Conservation (phyloP, 2,888 invertebrate genomes). For the Synergus itoensis region DNA sequence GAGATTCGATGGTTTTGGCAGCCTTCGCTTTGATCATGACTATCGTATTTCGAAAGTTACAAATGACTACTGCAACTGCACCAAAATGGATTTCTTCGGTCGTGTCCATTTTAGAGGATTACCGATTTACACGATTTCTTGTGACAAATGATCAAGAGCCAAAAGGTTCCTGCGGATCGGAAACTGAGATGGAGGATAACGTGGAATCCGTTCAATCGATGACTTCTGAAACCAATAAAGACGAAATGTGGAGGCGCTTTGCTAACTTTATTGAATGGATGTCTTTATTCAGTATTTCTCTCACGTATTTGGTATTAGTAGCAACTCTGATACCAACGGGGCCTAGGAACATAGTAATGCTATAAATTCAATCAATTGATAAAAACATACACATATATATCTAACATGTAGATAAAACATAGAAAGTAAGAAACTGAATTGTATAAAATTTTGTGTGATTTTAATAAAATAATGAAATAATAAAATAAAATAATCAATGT, state of each 20-base stretch:
- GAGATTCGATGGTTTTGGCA: constrained; percentile 68
- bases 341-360: no score
- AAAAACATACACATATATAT: no score
- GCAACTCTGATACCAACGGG: constrained; percentile 56
- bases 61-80: constrained; percentile 59
- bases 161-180: constrained; percentile 48
- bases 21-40: constrained; percentile 69
- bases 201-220: constrained; percentile 40
- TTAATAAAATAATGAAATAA: no score
- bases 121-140: constrained; percentile 64
- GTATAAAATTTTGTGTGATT: no score
- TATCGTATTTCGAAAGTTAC: constrained; percentile 68
- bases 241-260: constrained; percentile 66
- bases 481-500: no score
- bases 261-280: constrained; percentile 70
- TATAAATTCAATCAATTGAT: no score
- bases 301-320: constrained; percentile 67
- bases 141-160: constrained; percentile 56
- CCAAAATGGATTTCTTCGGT: constrained; percentile 66
- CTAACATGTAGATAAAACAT: no score
- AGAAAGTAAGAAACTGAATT: no score
- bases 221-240: constrained; percentile 43
- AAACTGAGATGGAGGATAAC: constrained; percentile 58
- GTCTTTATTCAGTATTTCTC: constrained; percentile 59
- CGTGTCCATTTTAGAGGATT: constrained; percentile 62